Evolutionary conservation across 1,140 invertebrate species (phyloP), one percentile per base, ranked within the genome.

Genomic region (Drosophila eugracilis): DNA sequence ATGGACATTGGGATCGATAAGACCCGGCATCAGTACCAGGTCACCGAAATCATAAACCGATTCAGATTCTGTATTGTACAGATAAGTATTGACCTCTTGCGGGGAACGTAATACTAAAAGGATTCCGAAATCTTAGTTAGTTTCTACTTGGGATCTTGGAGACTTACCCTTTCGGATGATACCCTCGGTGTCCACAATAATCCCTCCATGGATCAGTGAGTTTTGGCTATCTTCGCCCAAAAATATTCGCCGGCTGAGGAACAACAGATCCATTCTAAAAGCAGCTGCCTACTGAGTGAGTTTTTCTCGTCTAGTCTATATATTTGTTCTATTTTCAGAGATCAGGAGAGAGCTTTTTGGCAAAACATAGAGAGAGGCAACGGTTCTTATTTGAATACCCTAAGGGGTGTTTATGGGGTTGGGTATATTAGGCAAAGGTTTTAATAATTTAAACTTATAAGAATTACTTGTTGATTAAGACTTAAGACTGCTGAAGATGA

Each of bases 1-100:
- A 83, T 98, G 97, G 1, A 98, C 97, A 89, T 98, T 97, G 0
- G 96, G 94, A 92, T 98, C 97, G 36, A 98, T 96, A 1, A 98
- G 92, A 15, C 96, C 97, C 9, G 97, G 94, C 92, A 98, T 94
- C 15, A 96, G 58, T 2, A 95, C 92, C 37, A 92, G 67, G 36
- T 94, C 91, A 1, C 94, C 95, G 47, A 93, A 94, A 90, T 95
- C 94, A 12, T 93, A 90, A 1, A 95, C 91, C 4, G 90, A 85
- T 55, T 90, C 90, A 10, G 89, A 88, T 47, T 90, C 84, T 1
- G 67, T 90, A 21, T 90, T 84, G 59, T 91, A 91, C 7, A 92
- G 44, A 75, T 90, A 84, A 1, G 77, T 75, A 74, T 92, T 91
- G 6, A 92, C 83, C 32, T 91, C 81, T 12, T 90, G 78, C 5